phyloP scores from a whole-genome alignment of 2,888 invertebrate species.

The Cheilosia vernalis region DNA sequence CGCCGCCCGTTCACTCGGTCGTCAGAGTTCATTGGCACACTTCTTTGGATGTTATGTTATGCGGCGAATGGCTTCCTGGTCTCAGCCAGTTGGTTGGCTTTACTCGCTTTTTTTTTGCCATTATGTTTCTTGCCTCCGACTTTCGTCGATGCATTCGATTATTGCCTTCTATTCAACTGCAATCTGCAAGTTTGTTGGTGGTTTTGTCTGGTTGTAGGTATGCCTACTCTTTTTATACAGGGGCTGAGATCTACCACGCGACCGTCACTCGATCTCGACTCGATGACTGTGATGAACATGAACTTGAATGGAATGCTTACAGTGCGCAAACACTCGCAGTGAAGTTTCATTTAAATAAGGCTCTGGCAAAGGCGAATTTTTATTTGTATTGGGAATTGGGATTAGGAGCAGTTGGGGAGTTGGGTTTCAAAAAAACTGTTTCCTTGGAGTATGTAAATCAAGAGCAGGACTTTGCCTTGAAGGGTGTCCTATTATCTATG shows the following conservation, averaged over 20 bases:
- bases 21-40: slow-evolving; percentile 79
- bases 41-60: slow-evolving; percentile 76
- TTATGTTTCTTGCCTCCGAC: slow-evolving; percentile 42
- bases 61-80: slow-evolving; percentile 75
- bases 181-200: slow-evolving; percentile 23
- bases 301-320: slow-evolving; percentile 55
- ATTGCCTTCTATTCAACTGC: slow-evolving; percentile 52
- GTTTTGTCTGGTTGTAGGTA: background rate
- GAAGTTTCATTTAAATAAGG: background rate
- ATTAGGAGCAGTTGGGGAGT: slow-evolving; percentile 1
- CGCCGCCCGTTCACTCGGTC: slow-evolving; percentile 78
- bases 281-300: slow-evolving; percentile 42
- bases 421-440: background rate
- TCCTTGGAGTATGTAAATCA: too few relatives aligned
- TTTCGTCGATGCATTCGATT: slow-evolving; percentile 74
- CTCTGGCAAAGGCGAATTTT: slow-evolving; percentile 5
- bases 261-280: slow-evolving; percentile 19
- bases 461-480: too few relatives aligned
- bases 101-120: slow-evolving; percentile 34
- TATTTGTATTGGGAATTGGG: slow-evolving; percentile 18
- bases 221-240: slow-evolving; percentile 9
- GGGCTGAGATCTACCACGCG: slow-evolving; percentile 11
- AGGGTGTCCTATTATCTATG: too few relatives aligned
- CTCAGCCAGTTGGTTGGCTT: slow-evolving; percentile 66
- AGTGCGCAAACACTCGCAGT: slow-evolving; percentile 24